These are phyloP conservation scores for Cebidichthys violaceus DNA, from an alignment of 2,113 vertebrate genomes.

Conservation along the genomic window DNA sequence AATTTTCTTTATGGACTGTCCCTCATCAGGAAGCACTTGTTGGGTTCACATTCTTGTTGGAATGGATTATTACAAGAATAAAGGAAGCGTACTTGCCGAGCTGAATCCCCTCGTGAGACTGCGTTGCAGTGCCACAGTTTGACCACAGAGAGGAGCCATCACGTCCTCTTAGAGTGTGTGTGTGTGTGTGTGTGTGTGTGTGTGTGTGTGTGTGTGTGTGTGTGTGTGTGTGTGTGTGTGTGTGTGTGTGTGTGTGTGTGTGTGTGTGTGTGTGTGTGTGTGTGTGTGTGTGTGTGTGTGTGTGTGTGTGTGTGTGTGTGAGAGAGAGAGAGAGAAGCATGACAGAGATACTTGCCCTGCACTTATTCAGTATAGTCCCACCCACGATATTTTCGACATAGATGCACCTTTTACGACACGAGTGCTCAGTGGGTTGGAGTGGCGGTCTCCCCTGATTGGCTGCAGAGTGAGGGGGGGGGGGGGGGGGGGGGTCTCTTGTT, in stretches of 20 bases:
- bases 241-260: not conserved
- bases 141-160: constrained; percentile 75
- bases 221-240: not conserved
- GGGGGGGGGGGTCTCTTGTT: not conserved
- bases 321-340: constrained; percentile 16
- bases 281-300: not conserved
- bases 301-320: not conserved
- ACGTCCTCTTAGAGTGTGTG: constrained; percentile 4
- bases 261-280: not conserved
- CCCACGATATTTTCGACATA: not conserved
- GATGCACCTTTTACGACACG: constrained; percentile 17
- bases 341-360: constrained; percentile 24
- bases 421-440: constrained; percentile 28
- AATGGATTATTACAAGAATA: constrained; percentile 31
- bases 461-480: constrained; percentile 2
- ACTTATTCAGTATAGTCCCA: constrained; percentile 5
- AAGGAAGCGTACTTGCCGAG: not conserved
- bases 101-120: constrained; percentile 21
- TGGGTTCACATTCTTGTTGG: constrained; percentile 14
- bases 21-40: constrained; percentile 53
- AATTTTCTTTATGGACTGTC: constrained; percentile 26
- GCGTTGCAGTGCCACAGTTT: constrained; percentile 61
- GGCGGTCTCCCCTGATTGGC: constrained; percentile 45
- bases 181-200: constrained; percentile 5
- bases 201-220: not conserved